Evolutionary conservation across 2,113 vertebrate genomes (phyloP), one percentile per base, ranked within the genome.

Genomic region (Galbula dea): DNA sequence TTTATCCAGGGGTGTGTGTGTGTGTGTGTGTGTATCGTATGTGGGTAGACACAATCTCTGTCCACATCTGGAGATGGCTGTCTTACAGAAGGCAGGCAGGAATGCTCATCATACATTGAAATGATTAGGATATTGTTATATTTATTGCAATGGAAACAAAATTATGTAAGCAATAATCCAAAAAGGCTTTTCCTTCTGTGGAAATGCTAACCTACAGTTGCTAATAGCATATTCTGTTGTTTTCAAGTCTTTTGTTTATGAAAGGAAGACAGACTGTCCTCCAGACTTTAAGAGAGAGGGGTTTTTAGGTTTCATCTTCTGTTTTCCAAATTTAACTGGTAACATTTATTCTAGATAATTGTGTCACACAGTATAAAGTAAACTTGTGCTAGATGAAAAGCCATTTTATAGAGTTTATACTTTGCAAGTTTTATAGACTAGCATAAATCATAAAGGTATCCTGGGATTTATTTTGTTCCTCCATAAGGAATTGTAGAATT

Each of bases 381-480:
- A 96, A 92, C 80, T 87, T 86, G 61, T 84, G 71, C 45, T 87
- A 92, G 86, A 96, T 96, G 90, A 95, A 94, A 95, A 96, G 89
- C 66, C 41, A 58, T 94, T 94, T 96, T 68, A 90, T 89, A 48
- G 94, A 94, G 84, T 90, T 96, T 87, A 92, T 89, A 94, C 89
- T 94, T 96, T 94, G 71, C 90, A 94, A 66, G 86, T 90, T 96
- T 96, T 92, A 95, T 88, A 84, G 92, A 85, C 69, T 58, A 86
- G 57, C 69, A 93, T 96, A 90, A 96, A 96, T 39, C 74, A 78
- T 81, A 94, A 82, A 95, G 81, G 88, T 93, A 41, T 54, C 90
- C 78, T 86, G 90, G 94, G 94, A 88, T 74, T 90, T 88, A 92
- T 87, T 95, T 88, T 94, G 94, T 89, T 95, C 66, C 77, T 95